Base-by-base conservation (phyloP, 30 jellyfish, hydroid and myxozoan genomes). In the Turritopsis rubra region DNA sequence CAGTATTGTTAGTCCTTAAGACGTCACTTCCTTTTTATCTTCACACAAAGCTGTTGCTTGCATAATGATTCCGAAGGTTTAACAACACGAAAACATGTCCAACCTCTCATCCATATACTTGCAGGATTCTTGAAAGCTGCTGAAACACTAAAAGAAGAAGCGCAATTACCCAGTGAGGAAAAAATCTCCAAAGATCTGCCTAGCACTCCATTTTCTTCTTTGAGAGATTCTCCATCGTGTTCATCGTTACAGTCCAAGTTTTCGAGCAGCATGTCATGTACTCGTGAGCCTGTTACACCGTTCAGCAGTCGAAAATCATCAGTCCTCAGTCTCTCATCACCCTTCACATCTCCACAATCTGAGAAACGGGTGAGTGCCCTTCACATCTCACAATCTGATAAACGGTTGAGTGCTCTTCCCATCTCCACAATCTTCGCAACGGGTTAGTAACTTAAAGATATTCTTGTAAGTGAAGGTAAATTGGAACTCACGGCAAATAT, bases 71-170 rank as follows among this genome's bases (percentile, higher is more conserved):
- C n/a, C n/a, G n/a, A n/a, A n/a, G n/a, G n/a, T n/a, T n/a, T n/a
- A n/a, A n/a, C n/a, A n/a, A n/a, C n/a, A n/a, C n/a, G n/a, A n/a
- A n/a, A n/a, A n/a, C n/a, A n/a, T n/a, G n/a, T n/a, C n/a, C n/a
- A n/a, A n/a, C n/a, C n/a, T n/a, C n/a, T n/a, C n/a, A n/a, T n/a
- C n/a, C n/a, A n/a, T n/a, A n/a, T n/a, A n/a, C n/a, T 66, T 81
- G 8, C 72, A 82, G 89, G 89, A 25, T 71, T 82, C 0, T 19
- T 22, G 24, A 29, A 82, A 26, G 52, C 89, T 66, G 89, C 89
- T 21, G 74, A 72, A 22, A 52, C 71, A 1, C 28, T 82, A 21
- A 82, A 66, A 73, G 71, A 29, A 66, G 89, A 82, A 82, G 89
- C 89, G 1, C 16, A 70, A 19, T 72, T 82, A 19, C 89, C 89